phyloP scores from a whole-genome alignment of 2,797 vertebrate species.

The Pseudopleuronectes americanus region DNA sequence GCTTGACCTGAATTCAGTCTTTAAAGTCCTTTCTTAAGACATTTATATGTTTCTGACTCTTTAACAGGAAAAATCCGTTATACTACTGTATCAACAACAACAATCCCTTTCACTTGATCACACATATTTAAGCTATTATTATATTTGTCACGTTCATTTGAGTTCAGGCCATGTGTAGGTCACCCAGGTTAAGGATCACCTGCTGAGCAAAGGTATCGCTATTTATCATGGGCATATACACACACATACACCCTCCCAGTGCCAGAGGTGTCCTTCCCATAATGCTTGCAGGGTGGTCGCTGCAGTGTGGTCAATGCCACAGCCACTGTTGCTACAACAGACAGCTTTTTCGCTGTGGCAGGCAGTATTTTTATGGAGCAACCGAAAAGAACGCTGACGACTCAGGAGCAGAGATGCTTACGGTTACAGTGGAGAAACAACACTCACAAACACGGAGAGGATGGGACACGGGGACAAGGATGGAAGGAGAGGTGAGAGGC shows the following conservation, averaged over 20 bases:
- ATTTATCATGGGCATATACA: constrained; percentile 61
- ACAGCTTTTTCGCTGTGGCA: constrained; percentile 76
- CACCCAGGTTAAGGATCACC: constrained; percentile 65
- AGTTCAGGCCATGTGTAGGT: constrained; percentile 47
- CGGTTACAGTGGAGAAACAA: constrained; percentile 66
- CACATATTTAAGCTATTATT: neutral
- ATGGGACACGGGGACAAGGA: constrained; percentile 37
- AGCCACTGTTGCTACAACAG: constrained; percentile 74
- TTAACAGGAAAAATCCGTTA: neutral
- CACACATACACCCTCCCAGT: constrained; percentile 38
- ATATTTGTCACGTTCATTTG: neutral
- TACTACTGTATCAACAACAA: too few species aligned
- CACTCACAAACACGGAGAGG: constrained; percentile 44
- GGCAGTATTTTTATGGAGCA: constrained; percentile 81
- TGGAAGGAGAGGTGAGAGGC: constrained; percentile 40
- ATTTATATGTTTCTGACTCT: neutral
- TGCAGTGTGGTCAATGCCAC: constrained; percentile 73
- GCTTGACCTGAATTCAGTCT: too few species aligned
- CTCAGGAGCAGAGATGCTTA: constrained; percentile 76
- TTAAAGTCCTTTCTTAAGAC: too few species aligned
- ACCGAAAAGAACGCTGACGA: constrained; percentile 77
- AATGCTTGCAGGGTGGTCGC: constrained; percentile 59
- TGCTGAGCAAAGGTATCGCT: constrained; percentile 66
- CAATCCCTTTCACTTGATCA: too few species aligned
- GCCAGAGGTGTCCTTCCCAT: constrained; percentile 73